These are phyloP conservation scores for Adineta ricciae DNA, from an alignment of 2,888 invertebrate species.

Conservation along the genomic window DNA sequence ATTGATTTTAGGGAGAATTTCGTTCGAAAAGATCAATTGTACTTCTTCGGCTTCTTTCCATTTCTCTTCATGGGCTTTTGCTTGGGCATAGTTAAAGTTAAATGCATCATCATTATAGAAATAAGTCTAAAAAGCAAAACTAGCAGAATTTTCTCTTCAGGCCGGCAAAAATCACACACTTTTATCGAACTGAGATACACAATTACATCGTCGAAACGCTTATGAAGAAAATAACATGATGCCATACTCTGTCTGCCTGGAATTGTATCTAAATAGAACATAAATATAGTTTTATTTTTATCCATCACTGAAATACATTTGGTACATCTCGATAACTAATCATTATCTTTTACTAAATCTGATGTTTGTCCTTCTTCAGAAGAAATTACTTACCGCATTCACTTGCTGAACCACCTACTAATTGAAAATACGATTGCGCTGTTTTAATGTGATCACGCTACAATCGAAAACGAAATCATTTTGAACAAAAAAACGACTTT, in stretches of 20 bases:
- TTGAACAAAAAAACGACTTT: not conserved
- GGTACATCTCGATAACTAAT: too few species aligned
- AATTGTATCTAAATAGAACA: conserved; percentile 66
- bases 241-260: conserved; percentile 90
- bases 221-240: conserved; percentile 82
- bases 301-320: conserved; percentile 18
- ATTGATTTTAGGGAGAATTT: not conserved
- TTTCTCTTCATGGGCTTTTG: conserved; percentile 81
- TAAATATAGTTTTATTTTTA: too few species aligned
- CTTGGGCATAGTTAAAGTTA: conserved; percentile 70
- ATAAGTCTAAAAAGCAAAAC: conserved; percentile 59
- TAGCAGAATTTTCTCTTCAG: not conserved
- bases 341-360: too few species aligned
- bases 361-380: too few species aligned
- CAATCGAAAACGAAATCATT: conserved; percentile 38
- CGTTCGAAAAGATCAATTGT: conserved; percentile 10
- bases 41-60: conserved; percentile 85
- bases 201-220: conserved; percentile 87
- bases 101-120: conserved; percentile 77
- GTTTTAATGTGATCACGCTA: conserved; percentile 84
- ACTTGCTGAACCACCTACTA: conserved; percentile 86
- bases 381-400: conserved; percentile 61
- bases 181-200: conserved; percentile 92
- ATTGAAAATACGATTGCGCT: conserved; percentile 87
- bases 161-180: conserved; percentile 39